phyloP scores from a whole-genome alignment of 2,113 vertebrate genomes.

The Cyanistes caeruleus region DNA sequence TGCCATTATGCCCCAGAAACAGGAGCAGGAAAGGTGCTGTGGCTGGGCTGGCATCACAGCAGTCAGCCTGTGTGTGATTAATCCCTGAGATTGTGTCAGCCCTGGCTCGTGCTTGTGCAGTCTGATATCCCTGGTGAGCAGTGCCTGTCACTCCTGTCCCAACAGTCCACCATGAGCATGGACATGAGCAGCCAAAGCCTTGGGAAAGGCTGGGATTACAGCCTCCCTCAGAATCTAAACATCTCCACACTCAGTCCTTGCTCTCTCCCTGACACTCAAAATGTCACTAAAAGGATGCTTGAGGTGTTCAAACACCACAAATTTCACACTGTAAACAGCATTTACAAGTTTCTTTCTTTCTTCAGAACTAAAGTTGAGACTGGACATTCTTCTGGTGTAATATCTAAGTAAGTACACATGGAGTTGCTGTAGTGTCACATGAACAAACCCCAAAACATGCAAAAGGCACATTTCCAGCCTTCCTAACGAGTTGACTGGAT shows the following conservation, averaged over 20 bases:
- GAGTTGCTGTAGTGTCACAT: background rate
- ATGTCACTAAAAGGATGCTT: background rate
- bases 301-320: background rate
- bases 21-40: background rate
- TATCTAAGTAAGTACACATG: background rate
- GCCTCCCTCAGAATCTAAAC: background rate
- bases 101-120: background rate
- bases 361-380: background rate
- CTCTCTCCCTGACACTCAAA: background rate
- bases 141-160: background rate
- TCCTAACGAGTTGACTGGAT: background rate
- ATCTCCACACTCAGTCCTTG: background rate
- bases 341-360: background rate
- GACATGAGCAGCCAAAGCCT: background rate
- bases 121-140: background rate
- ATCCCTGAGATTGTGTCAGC: background rate
- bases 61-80: background rate
- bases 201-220: background rate
- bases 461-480: background rate
- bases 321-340: fast-evolving
- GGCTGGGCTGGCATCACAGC: background rate
- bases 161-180: background rate
- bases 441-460: background rate
- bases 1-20: background rate
- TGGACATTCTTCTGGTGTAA: background rate